These are phyloP conservation scores for Philaethria dido DNA, from an alignment of 2,888 invertebrate genomes.

Conservation along the genomic window DNA sequence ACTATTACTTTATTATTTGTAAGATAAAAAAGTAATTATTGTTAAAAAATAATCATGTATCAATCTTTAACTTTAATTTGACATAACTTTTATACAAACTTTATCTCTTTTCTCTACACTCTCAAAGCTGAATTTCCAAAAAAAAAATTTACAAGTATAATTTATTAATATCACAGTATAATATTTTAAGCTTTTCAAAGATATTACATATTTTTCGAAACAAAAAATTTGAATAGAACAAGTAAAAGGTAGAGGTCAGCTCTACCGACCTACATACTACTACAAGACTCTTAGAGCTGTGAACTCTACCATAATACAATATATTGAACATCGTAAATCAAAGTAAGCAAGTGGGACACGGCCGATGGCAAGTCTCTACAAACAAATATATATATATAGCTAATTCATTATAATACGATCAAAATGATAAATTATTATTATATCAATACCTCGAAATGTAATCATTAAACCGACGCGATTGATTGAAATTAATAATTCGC, in stretches of 20 bases:
- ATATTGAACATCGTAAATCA: slow-evolving; percentile 18
- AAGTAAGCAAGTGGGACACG: slow-evolving; percentile 24
- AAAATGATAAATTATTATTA: slow-evolving; percentile 1
- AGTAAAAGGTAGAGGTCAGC: slow-evolving; percentile 3
- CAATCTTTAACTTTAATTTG: too few relatives aligned
- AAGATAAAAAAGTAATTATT: too few relatives aligned
- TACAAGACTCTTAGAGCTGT: slow-evolving; percentile 15
- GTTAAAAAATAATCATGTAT: too few relatives aligned
- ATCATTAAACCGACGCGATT: slow-evolving; percentile 1
- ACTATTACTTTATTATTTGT: too few relatives aligned
- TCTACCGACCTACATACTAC: neutral
- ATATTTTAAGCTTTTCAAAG: too few relatives aligned
- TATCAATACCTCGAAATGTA: neutral
- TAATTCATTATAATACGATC: neutral
- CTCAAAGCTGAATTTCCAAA: too few relatives aligned
- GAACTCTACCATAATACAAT: slow-evolving; percentile 15
- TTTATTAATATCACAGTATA: too few relatives aligned
- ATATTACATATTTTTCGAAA: neutral
- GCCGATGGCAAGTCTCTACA: neutral
- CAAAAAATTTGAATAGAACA: neutral
- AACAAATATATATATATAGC: neutral
- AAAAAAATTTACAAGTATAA: too few relatives aligned
- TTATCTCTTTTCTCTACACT: too few relatives aligned
- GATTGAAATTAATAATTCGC: neutral
- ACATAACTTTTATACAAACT: too few relatives aligned